A percentile compares a stretch with the other conserved stretches of the same genome.
These are phyloP conservation scores for Podotricha telesiphe DNA, from an alignment of 2,888 invertebrate species.

Conservation along the genomic window DNA sequence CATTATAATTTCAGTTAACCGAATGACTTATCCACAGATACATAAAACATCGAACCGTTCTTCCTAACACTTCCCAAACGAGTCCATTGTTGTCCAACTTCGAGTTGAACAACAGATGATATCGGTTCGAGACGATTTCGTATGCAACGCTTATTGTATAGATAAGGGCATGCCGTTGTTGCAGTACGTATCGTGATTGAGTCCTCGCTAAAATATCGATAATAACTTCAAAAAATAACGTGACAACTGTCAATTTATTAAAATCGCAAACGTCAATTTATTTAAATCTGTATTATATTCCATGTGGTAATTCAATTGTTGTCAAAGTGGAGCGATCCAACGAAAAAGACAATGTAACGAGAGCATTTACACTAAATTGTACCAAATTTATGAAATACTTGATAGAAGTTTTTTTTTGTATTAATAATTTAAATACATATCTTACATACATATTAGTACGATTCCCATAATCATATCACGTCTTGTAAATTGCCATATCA, in stretches of 20 bases:
- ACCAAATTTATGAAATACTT: conserved; percentile 70
- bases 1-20: conserved; percentile 2
- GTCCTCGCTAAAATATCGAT: conserved; percentile 57
- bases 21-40: not conserved
- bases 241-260: conserved; percentile 9
- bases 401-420: conserved; percentile 26
- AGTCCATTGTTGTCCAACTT: conserved; percentile 46
- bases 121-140: conserved; percentile 71
- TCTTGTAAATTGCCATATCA: conserved; percentile 82
- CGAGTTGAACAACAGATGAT: conserved; percentile 60
- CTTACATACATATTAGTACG: conserved; percentile 83
- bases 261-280: too few species aligned
- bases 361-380: conserved; percentile 78
- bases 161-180: conserved; percentile 81
- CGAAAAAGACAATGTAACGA: conserved; percentile 78
- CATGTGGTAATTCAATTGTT: conserved; percentile 57
- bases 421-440: conserved; percentile 79
- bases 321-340: conserved; percentile 68
- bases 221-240: not conserved
- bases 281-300: conserved; percentile 39
- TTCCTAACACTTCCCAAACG: conserved; percentile 51
- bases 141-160: conserved; percentile 84
- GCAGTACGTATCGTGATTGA: conserved; percentile 83
- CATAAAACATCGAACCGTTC: conserved; percentile 53
- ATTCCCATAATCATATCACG: conserved; percentile 81